These are phyloP conservation scores for Tipula helvola DNA, from an alignment of 2,888 invertebrate species.

Conservation along the genomic window DNA sequence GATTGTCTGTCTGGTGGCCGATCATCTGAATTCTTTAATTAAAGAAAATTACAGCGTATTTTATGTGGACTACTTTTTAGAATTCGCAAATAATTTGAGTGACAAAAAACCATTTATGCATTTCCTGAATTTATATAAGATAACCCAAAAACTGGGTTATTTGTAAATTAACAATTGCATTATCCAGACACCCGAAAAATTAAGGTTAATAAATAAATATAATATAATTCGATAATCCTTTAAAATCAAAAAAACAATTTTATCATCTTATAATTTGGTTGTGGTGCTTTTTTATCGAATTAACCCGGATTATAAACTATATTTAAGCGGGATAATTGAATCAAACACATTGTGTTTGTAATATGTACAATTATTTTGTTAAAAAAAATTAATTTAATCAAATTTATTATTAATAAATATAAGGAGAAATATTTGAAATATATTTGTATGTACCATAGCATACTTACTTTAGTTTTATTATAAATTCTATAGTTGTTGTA, in stretches of 20 bases:
- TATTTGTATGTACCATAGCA: too few species aligned
- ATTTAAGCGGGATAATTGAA: neutral
- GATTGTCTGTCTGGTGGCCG: neutral
- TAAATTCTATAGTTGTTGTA: neutral
- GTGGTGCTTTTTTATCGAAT: neutral
- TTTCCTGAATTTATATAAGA: neutral
- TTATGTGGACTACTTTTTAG: neutral
- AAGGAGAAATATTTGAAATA: neutral
- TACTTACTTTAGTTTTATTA: neutral
- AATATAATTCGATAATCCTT: neutral
- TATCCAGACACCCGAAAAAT: neutral
- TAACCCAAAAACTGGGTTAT: neutral
- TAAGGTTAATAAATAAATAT: neutral
- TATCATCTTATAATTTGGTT: neutral
- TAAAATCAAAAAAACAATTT: neutral
- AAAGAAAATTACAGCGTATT: neutral
- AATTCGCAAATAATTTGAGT: neutral
- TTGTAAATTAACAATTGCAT: neutral
- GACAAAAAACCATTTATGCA: neutral
- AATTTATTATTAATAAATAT: neutral
- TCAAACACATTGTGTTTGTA: neutral
- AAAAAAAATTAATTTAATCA: neutral
- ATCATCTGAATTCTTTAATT: neutral
- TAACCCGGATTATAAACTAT: neutral
- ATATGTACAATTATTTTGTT: neutral